Evolutionary conservation across 2,888 invertebrate species (phyloP), one percentile per base, ranked within the genome.

Genomic region (Parnassius smintheus): DNA sequence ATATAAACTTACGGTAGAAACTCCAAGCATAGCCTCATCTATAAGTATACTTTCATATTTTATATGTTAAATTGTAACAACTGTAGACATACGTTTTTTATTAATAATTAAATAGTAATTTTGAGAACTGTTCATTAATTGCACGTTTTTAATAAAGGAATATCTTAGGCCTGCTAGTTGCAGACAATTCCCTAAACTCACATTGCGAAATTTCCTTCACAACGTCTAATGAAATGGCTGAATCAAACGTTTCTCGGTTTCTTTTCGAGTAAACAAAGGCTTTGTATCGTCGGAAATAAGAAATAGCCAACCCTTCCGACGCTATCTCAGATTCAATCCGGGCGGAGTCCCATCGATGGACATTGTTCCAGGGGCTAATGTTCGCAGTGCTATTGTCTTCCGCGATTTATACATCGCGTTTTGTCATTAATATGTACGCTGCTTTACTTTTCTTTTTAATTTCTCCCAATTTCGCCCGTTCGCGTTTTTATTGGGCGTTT

Each of bases 311-410:
- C 83, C 80, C 80, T 81, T 80, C 77, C 78, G 83, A 82, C 78
- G 84, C 83, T 89, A 90, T 89, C 88, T 85, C 81, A 82, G 84
- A 86, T 88, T 86, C 88, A 86, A 89, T 88, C 87, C 85, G 83
- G 84, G 85, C 81, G 80, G 82, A 81, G 84, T 84, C 84, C 85
- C 82, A 85, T 87, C 87, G 85, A 84, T 77, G 76, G 78, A 85
- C 88, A 87, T 86, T 64, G 64, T 60, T 64, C 48, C 53, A 22
- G 64, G 85, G 85, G 86, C 83, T 85, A 85, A 85, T 85, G 81
- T 81, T 75, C 75, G 77, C 70, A 72, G 12, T 75, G 79, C 83
- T 77, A 86, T 91, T 91, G 90, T 91, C 83, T 84, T 75, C 72
- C 73, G 76, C 85, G 88, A 88, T 88, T 88, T 88, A 88, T 88